Base-by-base conservation (phyloP, 2,888 invertebrate genomes). In the Euzetes globulus region DNA sequence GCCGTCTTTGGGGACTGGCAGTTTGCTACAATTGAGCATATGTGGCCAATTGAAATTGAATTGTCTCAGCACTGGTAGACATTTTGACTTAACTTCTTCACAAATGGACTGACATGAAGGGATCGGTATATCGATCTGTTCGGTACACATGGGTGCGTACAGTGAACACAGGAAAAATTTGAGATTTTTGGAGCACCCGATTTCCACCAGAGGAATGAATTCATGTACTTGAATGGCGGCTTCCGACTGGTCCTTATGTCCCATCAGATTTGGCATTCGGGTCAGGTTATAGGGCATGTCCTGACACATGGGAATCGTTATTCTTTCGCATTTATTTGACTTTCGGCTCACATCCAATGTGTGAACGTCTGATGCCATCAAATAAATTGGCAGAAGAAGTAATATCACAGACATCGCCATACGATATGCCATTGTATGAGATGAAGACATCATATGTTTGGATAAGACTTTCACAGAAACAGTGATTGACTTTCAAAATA, bases 161-260 rank as follows among this genome's bases (percentile, higher is more conserved):
- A 94, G 89, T 19, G 93, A 91, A 85, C 94, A 95, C 77, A 95
- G 87, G 81, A 94, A 89, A 83, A 94, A 91, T 79, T 90, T 87
- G 58, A 92, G 87, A 81, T 91, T 89, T 75, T 87, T 85, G 5
- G 92, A 92, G 82, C 94, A 94, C 72, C 89, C 88, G 80, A 89
- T 88, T 78, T 90, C 87, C 73, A 93, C 87, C 76, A 93, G 85
- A 0, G 88, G 89, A 80, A 88, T 85, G 58, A 75, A 77, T 37
- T 82, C 82, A 79, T 85, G 88, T 85, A 92, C 90, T 87, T 88
- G 88, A 81, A 88, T 86, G 80, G 90, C 90, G 73, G 92, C 92
- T 81, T 91, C 90, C 80, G 88, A 87, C 83, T 92, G 92, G 81
- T 88, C 89, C 77, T 86, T 86, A 82, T 93, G 91, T 1, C 90